Evolutionary conservation across 1,140 invertebrate species (phyloP).

Genomic region (Drosophila littoralis): DNA sequence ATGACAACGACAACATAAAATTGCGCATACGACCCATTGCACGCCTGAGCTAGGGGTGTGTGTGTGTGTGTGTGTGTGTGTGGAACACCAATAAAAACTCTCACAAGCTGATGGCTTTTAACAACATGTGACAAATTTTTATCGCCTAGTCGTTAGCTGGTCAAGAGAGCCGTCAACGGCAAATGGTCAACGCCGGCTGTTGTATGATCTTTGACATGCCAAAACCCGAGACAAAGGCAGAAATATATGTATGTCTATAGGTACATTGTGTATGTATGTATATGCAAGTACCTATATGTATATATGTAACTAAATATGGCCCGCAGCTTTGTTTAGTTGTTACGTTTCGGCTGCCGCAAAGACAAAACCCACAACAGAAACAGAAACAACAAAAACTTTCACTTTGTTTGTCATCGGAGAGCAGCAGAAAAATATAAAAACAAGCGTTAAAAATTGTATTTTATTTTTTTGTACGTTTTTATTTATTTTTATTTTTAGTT

Average conservation of each 20-base stretch:
- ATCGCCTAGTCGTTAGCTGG: conserved; percentile 48
- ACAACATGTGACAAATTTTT: conserved; percentile 77
- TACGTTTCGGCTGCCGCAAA: conserved; percentile 64
- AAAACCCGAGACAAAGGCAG: conserved; percentile 25
- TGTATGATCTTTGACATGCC: conserved; percentile 70
- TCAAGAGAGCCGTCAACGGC: conserved; percentile 57
- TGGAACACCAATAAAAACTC: conserved; percentile 29
- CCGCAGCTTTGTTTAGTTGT: conserved; percentile 78
- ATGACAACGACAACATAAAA: conserved; percentile 14
- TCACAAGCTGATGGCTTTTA: conserved; percentile 30
- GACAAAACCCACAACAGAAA: conserved; percentile 49
- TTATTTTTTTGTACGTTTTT: conserved; percentile 36
- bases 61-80: conserved; percentile 6
- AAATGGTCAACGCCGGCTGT: conserved; percentile 5
- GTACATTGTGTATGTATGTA: conserved; percentile 26
- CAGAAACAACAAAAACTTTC: conserved; percentile 67
- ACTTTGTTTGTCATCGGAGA: conserved; percentile 77
- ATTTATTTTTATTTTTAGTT: conserved; percentile 17
- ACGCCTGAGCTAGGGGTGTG: neutral
- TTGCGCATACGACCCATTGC: conserved; percentile 44
- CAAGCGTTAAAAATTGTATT: conserved; percentile 67
- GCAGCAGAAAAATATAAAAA: conserved; percentile 58
- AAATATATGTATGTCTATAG: neutral
- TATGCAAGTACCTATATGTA: conserved; percentile 20
- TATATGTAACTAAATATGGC: conserved; percentile 47